Evolutionary conservation across 37 sponge, comb jelly and placozoan species (phyloP), one percentile per base, ranked within the genome.

Genomic region (Bolinopsis microptera): DNA sequence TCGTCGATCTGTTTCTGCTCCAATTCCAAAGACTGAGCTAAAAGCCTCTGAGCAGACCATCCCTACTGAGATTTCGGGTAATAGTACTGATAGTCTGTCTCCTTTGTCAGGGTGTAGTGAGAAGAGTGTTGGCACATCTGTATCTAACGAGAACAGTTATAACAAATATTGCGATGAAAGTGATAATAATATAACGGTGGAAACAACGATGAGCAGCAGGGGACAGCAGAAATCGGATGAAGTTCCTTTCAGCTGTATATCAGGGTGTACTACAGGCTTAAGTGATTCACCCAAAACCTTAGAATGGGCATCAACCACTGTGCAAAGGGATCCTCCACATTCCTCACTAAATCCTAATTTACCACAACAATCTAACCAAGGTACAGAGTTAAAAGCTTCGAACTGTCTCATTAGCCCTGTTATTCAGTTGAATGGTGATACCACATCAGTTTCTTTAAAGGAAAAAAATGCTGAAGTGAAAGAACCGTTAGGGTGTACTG

Each of bases 1-100:
- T 13, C 61, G 75, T 5, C 38, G 90, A 48, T 86, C 90, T 41
- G 36, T 86, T 0, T 86, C 90, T 41, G 90, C 90, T 40, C 90
- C 90, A 1, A 24, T 86, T 0, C 61, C 90, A 39, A 86, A 86
- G 36, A 39, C 41, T 2, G 16, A 39, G 0, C 80, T 35, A 3
- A 22, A 40, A 28, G 3, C 61, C 23, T 86, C 90, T 30, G 90
- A 86, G 2, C 25, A 39, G 27, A 86, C 61, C 35, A 86, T 86
- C 21, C 32, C 32, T 22, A 86, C 90, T 5, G 90, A 86, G 61
- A 33, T 21, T 86, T 86, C 90, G 35, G 32, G 5, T 16, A 77
- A 77, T 18, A 77, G 9, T 48, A n/a, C n/a, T n/a, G n/a, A n/a
- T n/a, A n/a, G n/a, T n/a, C n/a, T n/a, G n/a, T n/a, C n/a, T n/a